A percentile compares a stretch with the other conserved stretches of the same genome.
These are phyloP conservation scores for Onchidella celtica DNA, from an alignment of 2,888 invertebrate species.

Conservation along the genomic window DNA sequence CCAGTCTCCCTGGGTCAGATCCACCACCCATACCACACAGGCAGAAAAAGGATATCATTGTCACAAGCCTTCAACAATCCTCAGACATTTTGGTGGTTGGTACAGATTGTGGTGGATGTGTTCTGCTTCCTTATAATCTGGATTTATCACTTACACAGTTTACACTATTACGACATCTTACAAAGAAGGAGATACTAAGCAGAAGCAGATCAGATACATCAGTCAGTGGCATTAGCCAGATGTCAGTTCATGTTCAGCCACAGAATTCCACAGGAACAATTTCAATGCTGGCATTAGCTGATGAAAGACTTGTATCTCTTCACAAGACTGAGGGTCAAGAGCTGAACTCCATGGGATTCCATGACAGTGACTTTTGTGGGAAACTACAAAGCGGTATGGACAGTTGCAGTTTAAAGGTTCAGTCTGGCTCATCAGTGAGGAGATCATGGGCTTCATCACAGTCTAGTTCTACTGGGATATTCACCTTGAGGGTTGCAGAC, in stretches of 20 bases:
- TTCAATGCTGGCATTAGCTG: not conserved
- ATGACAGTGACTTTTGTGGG: no score
- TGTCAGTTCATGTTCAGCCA: no score
- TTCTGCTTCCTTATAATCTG: slow-evolving; percentile 36
- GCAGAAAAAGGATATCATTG: not conserved
- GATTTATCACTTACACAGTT: not conserved
- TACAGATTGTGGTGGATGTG: slow-evolving; percentile 64
- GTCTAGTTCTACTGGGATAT: no score
- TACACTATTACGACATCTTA: slow-evolving; percentile 1
- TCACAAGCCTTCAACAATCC: slow-evolving; percentile 19
- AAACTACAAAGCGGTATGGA: no score
- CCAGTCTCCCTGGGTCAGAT: no score
- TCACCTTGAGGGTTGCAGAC: slow-evolving; percentile 3
- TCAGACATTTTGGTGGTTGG: slow-evolving; percentile 64
- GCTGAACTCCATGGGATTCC: not conserved
- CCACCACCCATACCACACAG: no score
- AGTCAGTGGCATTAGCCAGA: not conserved
- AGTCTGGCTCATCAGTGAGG: no score
- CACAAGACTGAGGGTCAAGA: not conserved
- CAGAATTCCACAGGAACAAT: not conserved
- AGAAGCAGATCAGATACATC: slow-evolving; percentile 12
- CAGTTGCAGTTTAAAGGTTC: no score
- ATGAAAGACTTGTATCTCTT: slow-evolving; percentile 28
- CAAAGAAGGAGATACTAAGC: not conserved
- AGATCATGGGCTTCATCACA: no score